These are phyloP conservation scores for Galeopterus variegatus DNA, from an alignment of 2,113 vertebrate species.

Conservation along the genomic window DNA sequence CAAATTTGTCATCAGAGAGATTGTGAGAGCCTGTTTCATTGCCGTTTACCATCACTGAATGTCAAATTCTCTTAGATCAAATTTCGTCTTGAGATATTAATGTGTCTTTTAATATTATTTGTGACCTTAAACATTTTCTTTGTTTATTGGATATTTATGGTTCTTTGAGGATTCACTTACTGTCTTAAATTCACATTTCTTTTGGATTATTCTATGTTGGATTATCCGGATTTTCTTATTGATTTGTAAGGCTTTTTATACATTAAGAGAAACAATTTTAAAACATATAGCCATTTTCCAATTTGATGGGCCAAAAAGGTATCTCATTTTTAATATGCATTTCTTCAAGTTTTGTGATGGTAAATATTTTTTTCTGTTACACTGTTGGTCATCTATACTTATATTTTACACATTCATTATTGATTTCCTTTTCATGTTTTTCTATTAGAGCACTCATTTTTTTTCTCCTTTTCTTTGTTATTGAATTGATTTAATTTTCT, in stretches of 20 bases:
- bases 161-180: conserved; percentile 31
- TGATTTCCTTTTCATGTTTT: neutral
- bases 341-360: neutral
- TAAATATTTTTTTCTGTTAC: neutral
- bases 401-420: neutral
- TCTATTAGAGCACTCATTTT: neutral
- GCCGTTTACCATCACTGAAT: neutral
- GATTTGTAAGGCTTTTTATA: neutral
- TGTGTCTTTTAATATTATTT: neutral
- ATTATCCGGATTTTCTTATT: neutral
- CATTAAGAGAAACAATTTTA: neutral
- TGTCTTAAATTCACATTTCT: neutral
- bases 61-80: neutral
- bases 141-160: neutral
- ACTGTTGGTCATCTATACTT: neutral
- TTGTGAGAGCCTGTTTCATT: neutral
- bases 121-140: neutral
- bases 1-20: neutral
- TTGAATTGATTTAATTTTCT: neutral
- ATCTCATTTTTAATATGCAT: neutral
- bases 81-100: neutral
- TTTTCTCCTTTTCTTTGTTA: neutral
- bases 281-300: neutral
- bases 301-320: neutral
- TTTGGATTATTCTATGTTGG: neutral